Base-by-base conservation (phyloP, 2,113 vertebrate genomes). In the Carassius carassius region DNA sequence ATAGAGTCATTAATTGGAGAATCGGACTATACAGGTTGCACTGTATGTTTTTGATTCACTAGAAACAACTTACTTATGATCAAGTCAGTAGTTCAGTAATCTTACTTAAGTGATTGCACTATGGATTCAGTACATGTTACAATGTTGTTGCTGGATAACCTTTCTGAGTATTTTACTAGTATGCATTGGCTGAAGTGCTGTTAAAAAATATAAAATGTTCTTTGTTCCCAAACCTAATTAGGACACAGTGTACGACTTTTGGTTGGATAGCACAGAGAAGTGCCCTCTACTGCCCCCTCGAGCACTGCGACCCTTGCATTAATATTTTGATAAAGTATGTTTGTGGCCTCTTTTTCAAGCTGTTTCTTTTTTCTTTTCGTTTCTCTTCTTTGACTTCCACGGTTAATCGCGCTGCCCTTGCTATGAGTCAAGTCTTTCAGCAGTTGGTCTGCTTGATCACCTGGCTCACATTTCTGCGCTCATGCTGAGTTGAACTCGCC, bases 401-500 rank as follows among this genome's bases (percentile, higher is more conserved):
- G 84, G 65, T 29, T 70, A 78, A 65, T 78, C 44, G 47, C 85
- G 21, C n/a, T 63, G 32, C 74, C 72, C 13, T 49, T 78, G 44
- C 16, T 60, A 35, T 32, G 37, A 85, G 79, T 72, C 69, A n/a
- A 56, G 35, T 37, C 63, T 70, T 77, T 85, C 77, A 65, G 85
- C 82, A 69, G 70, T 80, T 62, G 67, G 83, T 72, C 54, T 51
- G 35, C 67, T 41, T 80, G 84, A 85, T 86, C 51, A 81, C 35
- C 80, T 84, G 65, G 8, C 54, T 85, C 19, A 58, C 56, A 58
- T 58, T n/a, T 7, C 56, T 58, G 56, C 3, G 56, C 19, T 58
- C 79, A 73, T 54, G 78, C 60, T 35, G 80, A 86, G 84, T 85
- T 87, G 86, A 90, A 87, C 56, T 77, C 84, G 35, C 69, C 67